Conservation (phyloP, 2,113 vertebrate genomes). For the Eulacestoma nigropectus region DNA sequence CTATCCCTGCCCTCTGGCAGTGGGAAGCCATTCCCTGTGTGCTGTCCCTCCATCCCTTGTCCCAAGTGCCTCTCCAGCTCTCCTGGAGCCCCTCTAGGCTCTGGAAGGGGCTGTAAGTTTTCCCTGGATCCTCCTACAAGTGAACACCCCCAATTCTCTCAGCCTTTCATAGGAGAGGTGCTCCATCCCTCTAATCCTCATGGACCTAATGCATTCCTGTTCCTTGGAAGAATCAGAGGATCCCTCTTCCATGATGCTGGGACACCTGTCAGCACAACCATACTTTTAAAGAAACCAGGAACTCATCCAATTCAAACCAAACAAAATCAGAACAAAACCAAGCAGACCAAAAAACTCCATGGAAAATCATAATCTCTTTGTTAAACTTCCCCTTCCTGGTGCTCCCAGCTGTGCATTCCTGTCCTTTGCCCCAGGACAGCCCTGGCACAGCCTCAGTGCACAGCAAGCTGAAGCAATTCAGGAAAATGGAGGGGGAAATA, state of each 20-base stretch:
- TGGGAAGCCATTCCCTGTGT: neutral
- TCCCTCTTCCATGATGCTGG: fast-evolving
- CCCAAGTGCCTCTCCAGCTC: neutral
- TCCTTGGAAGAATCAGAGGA: neutral
- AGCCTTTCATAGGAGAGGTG: neutral
- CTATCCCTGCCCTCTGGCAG: fast-evolving
- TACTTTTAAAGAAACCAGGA: neutral
- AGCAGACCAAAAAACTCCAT: neutral
- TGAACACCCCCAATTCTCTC: neutral
- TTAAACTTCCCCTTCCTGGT: neutral
- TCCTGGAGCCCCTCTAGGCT: neutral
- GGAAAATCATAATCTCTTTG: neutral
- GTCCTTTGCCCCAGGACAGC: neutral
- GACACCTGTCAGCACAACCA: neutral
- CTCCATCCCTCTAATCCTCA: neutral
- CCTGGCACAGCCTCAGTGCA: neutral
- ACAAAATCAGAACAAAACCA: neutral
- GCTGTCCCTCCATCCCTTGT: neutral
- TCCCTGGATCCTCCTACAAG: neutral
- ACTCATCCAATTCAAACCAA: neutral
- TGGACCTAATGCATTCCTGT: neutral
- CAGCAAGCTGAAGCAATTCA: neutral
- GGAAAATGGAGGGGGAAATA: neutral
- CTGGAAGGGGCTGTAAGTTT: neutral
- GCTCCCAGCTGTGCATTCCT: neutral